A percentile compares a stretch with the other conserved stretches of the same genome.
Evolutionary conservation across 2,113 vertebrate genomes (phyloP).

Genomic region (Raja brachyura): DNA sequence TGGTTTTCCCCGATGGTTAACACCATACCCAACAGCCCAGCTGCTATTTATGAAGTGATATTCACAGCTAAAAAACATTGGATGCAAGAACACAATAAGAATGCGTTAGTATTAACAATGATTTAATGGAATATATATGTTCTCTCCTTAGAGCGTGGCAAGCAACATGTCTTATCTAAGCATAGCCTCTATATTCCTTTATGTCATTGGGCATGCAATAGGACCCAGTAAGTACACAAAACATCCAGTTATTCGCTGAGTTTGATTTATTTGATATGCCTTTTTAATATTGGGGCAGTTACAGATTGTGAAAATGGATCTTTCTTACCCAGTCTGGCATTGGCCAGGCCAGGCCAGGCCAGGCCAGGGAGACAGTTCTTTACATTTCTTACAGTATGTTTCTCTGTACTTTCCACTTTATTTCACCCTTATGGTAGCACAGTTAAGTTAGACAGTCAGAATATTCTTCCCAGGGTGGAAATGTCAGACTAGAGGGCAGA

Average conservation of each 20-base stretch:
- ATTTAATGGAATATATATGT: not conserved
- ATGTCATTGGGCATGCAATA: slow-evolving; percentile 77
- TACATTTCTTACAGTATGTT: too few relatives aligned
- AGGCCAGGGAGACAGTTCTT: too few relatives aligned
- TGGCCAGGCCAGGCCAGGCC: too few relatives aligned
- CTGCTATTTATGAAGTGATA: too few relatives aligned
- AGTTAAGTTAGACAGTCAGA: too few relatives aligned
- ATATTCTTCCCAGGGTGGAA: too few relatives aligned
- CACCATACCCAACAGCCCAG: not conserved
- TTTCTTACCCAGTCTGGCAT: too few relatives aligned
- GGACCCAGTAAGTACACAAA: slow-evolving; percentile 75
- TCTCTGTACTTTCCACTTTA: too few relatives aligned
- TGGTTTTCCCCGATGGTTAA: not conserved
- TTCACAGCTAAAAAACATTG: not conserved
- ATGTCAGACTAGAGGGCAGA: too few relatives aligned
- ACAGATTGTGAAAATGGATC: not conserved
- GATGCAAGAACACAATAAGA: not conserved
- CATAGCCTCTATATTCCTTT: slow-evolving; percentile 71
- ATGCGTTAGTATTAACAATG: not conserved
- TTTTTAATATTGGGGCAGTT: not conserved
- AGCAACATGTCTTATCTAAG: slow-evolving; percentile 82
- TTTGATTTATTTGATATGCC: not conserved
- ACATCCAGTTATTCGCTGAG: not conserved
- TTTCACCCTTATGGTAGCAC: too few relatives aligned
- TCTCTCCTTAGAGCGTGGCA: slow-evolving; percentile 53